phyloP scores from a whole-genome alignment of 2,113 vertebrate genomes.

The Aldabrachelys gigantea region DNA sequence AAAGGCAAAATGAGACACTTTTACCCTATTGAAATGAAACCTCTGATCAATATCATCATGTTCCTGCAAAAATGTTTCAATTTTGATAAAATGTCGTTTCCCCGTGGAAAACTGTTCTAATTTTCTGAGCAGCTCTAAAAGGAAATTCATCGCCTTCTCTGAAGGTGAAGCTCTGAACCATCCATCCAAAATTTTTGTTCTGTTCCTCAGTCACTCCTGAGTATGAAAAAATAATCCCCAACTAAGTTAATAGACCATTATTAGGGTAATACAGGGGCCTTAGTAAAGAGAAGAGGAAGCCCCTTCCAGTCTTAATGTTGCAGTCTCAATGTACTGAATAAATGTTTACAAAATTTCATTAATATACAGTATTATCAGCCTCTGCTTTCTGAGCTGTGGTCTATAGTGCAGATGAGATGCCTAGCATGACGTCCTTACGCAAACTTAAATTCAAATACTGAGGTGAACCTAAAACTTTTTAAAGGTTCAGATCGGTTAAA shows the following conservation, averaged over 20 bases:
- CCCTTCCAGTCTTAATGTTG: background rate
- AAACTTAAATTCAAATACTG: slow-evolving; percentile 46
- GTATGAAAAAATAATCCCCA: background rate
- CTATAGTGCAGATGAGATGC: rapidly evolving
- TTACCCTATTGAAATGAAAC: background rate
- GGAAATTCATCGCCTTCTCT: background rate
- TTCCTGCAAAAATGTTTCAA: background rate
- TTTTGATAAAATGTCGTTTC: background rate
- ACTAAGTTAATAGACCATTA: background rate
- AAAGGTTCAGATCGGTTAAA: background rate
- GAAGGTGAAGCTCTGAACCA: background rate
- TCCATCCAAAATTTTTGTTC: background rate
- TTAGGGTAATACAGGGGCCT: background rate
- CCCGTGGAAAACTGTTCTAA: background rate
- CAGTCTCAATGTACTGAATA: background rate
- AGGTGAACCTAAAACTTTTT: slow-evolving; percentile 37
- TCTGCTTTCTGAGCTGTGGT: background rate
- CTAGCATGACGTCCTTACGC: slow-evolving; percentile 1
- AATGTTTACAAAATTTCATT: background rate
- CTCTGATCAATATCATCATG: background rate
- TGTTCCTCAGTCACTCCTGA: background rate
- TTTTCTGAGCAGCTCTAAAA: background rate
- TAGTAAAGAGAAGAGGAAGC: background rate
- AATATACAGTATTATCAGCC: rapidly evolving
- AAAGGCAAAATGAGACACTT: background rate